Percentiles rank a stretch among this genome's conserved stretches.
Evolutionary conservation across 2,113 vertebrate species (phyloP).

Genomic region (Urocitellus parryii): DNA sequence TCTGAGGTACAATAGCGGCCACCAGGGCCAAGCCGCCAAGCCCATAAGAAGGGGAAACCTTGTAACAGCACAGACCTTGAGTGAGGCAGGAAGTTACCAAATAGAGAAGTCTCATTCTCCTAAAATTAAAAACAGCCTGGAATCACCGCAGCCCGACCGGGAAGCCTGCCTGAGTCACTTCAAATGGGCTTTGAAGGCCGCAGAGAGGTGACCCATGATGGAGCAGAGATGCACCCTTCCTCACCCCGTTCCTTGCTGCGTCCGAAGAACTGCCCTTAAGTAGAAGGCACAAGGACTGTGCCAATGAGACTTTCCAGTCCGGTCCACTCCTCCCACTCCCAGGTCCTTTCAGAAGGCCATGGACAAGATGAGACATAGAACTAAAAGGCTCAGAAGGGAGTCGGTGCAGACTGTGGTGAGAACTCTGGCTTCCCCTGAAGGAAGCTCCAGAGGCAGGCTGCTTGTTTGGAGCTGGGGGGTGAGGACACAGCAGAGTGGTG

Average conservation of each 20-base stretch:
- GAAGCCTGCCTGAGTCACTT: background rate
- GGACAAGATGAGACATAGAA: background rate
- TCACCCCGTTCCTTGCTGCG: fast-evolving
- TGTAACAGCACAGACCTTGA: conserved; percentile 52
- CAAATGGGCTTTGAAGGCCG: background rate
- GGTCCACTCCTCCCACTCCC: background rate
- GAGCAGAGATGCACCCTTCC: background rate
- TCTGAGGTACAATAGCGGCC: conserved; percentile 65
- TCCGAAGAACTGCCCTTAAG: background rate
- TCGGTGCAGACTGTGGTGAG: background rate
- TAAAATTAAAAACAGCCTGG: conserved; percentile 29
- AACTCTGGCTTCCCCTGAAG: conserved; percentile 40
- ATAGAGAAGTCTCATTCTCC: conserved; percentile 54
- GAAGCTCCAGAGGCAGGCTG: background rate
- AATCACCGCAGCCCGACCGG: background rate
- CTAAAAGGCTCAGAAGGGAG: background rate
- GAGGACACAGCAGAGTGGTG: background rate
- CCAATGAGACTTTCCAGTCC: background rate
- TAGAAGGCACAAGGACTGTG: background rate
- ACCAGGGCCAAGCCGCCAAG: conserved; percentile 68
- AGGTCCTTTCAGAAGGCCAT: background rate
- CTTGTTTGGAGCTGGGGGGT: background rate
- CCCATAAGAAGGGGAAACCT: conserved; percentile 70
- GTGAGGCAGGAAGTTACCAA: conserved; percentile 54
- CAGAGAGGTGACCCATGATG: background rate